A percentile compares a stretch with the other conserved stretches of the same genome.
Evolutionary conservation across 2,888 invertebrate genomes (phyloP).

Genomic region (Eumerus sabulonum): DNA sequence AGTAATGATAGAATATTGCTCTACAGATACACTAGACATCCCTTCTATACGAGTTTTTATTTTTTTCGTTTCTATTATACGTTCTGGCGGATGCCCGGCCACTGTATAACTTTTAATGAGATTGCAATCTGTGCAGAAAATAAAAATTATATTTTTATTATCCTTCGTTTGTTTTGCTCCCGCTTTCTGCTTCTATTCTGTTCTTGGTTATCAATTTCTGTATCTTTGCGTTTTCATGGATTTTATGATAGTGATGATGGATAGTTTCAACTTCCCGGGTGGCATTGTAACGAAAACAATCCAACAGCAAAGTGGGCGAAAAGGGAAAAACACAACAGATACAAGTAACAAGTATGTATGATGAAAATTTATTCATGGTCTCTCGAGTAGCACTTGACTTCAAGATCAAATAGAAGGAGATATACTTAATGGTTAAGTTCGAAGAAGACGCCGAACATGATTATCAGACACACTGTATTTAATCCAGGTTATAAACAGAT

Average conservation of each 20-base stretch:
- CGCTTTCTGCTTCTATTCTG: slow-evolving; percentile 10
- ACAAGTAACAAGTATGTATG: no score
- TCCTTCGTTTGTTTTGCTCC: slow-evolving; percentile 12
- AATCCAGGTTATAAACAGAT: slow-evolving; percentile 31
- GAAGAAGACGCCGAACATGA: slow-evolving; percentile 39
- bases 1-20: slow-evolving; percentile 59
- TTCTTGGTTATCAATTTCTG: no score
- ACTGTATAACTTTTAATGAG: slow-evolving; percentile 46
- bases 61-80: slow-evolving; percentile 3
- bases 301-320: no score
- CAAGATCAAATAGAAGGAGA: slow-evolving; percentile 8
- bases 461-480: slow-evolving; percentile 49
- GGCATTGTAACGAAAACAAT: slow-evolving; percentile 37
- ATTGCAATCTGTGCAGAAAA: slow-evolving; percentile 60
- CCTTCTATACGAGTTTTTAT: not conserved
- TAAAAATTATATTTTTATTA: slow-evolving; percentile 47
- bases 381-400: slow-evolving; percentile 56
- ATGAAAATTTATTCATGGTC: slow-evolving; percentile 64
- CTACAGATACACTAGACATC: not conserved
- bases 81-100: not conserved
- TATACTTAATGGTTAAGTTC: slow-evolving; percentile 47
- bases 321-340: slow-evolving; percentile 30
- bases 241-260: slow-evolving; percentile 52
- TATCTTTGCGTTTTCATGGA: slow-evolving; percentile 8
- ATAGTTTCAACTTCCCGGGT: slow-evolving; percentile 61